These are phyloP conservation scores for Phallusia fumigata DNA, from an alignment of 23 tunicate genomes.

Conservation along the genomic window DNA sequence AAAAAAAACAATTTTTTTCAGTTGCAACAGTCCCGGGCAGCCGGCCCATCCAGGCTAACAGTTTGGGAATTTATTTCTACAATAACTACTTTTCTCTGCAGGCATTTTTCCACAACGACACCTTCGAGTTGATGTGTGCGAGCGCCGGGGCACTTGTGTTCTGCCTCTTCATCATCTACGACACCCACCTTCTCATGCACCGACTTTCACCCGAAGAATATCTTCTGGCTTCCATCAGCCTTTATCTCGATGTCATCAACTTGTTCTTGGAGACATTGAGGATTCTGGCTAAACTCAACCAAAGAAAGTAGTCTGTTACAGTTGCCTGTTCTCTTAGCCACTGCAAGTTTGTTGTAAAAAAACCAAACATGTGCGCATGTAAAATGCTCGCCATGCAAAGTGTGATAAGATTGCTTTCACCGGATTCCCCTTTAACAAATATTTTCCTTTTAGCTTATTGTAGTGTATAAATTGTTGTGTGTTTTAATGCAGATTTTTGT, in stretches of 20 bases:
- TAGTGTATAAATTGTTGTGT: too few relatives aligned
- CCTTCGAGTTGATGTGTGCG: slow-evolving; percentile 65
- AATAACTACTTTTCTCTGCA: not conserved
- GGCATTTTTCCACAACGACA: slow-evolving; percentile 61
- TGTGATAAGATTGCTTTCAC: too few relatives aligned
- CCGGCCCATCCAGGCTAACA: too few relatives aligned
- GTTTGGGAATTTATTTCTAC: too few relatives aligned
- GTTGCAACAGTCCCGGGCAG: too few relatives aligned
- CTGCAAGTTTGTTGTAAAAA: not conserved
- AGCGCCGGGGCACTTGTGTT: slow-evolving; percentile 87
- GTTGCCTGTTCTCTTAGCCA: not conserved
- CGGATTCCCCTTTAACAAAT: too few relatives aligned
- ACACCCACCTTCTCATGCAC: slow-evolving; percentile 88
- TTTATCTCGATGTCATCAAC: slow-evolving; percentile 93
- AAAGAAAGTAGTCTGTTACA: not conserved
- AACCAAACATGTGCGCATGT: not conserved
- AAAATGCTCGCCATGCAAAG: too few relatives aligned
- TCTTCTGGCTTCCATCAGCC: slow-evolving; percentile 85
- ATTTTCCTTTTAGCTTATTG: too few relatives aligned
- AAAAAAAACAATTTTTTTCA: too few relatives aligned
- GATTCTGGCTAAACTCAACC: slow-evolving; percentile 59
- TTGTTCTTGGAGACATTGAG: slow-evolving; percentile 84
- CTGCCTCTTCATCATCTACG: slow-evolving; percentile 93
- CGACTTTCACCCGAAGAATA: slow-evolving; percentile 87
- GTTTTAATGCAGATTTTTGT: too few relatives aligned